A percentile compares a stretch with the other conserved stretches of the same genome.
phyloP scores from a whole-genome alignment of 1,140 invertebrate genomes.

The Oryctes rhinoceros region DNA sequence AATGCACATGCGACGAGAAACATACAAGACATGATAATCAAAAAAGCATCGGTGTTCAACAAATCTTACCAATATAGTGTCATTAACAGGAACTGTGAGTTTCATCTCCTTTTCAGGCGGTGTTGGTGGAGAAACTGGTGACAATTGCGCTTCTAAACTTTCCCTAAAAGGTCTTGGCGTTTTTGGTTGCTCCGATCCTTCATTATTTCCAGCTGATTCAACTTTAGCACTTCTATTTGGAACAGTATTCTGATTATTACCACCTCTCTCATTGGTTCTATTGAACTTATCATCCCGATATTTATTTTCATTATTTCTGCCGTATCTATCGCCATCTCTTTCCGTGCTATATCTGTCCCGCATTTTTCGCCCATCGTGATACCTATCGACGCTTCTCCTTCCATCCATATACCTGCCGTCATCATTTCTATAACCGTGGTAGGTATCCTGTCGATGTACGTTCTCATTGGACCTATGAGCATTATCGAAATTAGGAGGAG shows the following conservation, averaged over 20 bases:
- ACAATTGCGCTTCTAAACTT: constrained; percentile 44
- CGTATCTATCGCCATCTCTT: constrained; percentile 21
- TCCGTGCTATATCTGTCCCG: constrained; percentile 31
- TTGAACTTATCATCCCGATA: constrained; percentile 35
- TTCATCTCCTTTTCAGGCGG: constrained; percentile 43
- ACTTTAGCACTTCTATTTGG: not conserved
- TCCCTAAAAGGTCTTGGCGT: constrained; percentile 38
- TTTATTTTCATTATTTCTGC: constrained; percentile 40
- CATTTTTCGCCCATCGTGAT: constrained; percentile 2
- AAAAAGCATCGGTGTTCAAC: too few species aligned
- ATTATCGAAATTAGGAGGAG: constrained; percentile 55
- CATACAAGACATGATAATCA: too few species aligned
- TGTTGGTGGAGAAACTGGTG: constrained; percentile 43
- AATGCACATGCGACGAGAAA: too few species aligned
- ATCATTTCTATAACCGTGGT: constrained; percentile 43
- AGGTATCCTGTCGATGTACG: constrained; percentile 36
- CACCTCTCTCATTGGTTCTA: constrained; percentile 29
- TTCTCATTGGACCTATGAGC: constrained; percentile 46
- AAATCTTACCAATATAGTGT: constrained; percentile 47
- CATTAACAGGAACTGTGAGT: constrained; percentile 40
- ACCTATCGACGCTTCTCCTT: constrained; percentile 33
- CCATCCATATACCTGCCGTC: constrained; percentile 39
- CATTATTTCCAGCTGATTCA: not conserved
- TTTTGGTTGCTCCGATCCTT: constrained; percentile 2
- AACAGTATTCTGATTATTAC: not conserved